phyloP scores from a whole-genome alignment of 1,140 invertebrate genomes.

The Drosophila jambulina region DNA sequence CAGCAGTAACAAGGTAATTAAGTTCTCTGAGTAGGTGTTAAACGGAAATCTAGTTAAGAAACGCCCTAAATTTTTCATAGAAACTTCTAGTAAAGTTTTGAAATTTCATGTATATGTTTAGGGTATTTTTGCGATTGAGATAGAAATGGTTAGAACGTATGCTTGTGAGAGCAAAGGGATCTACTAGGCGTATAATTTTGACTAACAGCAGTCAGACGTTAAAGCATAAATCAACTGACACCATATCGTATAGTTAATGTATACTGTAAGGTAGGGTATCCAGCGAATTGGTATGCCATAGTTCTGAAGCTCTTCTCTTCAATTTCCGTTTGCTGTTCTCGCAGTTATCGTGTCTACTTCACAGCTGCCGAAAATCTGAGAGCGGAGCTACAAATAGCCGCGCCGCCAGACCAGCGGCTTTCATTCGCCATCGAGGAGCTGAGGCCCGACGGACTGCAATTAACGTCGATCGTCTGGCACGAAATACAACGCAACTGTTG shows the following conservation, averaged over 20 bases:
- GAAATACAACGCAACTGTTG: conserved; percentile 14
- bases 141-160: too few species aligned
- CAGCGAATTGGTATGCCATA: not conserved
- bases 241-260: too few species aligned
- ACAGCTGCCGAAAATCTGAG: conserved; percentile 19
- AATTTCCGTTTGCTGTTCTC: conserved; percentile 20
- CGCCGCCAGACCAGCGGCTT: conserved; percentile 6
- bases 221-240: not conserved
- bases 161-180: too few species aligned
- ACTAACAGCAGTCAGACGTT: not conserved
- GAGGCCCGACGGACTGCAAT: conserved; percentile 41
- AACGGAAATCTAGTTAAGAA: not conserved
- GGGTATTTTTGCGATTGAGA: too few species aligned
- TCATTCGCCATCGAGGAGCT: conserved; percentile 3
- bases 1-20: not conserved
- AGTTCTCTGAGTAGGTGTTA: not conserved
- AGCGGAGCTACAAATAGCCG: conserved; percentile 10
- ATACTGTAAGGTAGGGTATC: conserved; percentile 11
- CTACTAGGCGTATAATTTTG: not conserved
- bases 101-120: not conserved
- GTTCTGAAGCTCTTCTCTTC: not conserved
- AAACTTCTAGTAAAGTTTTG: not conserved
- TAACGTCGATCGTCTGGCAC: conserved; percentile 46
- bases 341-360: conserved; percentile 35
- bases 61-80: too few species aligned